phyloP scores from a whole-genome alignment of 2,888 invertebrate species.

The Dendrolimus pini region DNA sequence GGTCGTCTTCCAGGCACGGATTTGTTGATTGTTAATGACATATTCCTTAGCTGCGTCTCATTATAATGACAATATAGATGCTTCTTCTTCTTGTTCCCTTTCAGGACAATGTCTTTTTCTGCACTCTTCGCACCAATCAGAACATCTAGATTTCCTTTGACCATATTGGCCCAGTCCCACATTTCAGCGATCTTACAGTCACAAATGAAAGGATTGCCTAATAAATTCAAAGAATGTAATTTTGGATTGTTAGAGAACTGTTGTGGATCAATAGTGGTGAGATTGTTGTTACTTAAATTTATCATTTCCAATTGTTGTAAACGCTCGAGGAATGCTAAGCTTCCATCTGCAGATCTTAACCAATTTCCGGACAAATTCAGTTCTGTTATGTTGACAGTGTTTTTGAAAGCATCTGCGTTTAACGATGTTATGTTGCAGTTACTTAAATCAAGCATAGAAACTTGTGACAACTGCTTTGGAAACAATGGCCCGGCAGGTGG shows the following conservation, averaged over 20 bases:
- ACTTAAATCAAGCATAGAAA: slow-evolving; percentile 80
- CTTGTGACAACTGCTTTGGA: slow-evolving; percentile 79
- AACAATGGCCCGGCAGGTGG: slow-evolving; percentile 77
- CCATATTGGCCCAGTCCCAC: slow-evolving; percentile 84
- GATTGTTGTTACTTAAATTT: slow-evolving; percentile 79
- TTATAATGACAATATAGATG: slow-evolving; percentile 80
- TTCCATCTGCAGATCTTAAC: slow-evolving; percentile 61
- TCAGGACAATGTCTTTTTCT: slow-evolving; percentile 78
- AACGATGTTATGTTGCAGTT: slow-evolving; percentile 79
- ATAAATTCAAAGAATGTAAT: slow-evolving; percentile 77
- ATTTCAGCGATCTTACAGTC: slow-evolving; percentile 82
- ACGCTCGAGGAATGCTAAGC: slow-evolving; percentile 73
- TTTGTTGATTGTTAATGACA: slow-evolving; percentile 63
- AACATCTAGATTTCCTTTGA: slow-evolving; percentile 79
- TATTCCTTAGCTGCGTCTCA: slow-evolving; percentile 68
- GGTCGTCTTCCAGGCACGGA: slow-evolving; percentile 74
- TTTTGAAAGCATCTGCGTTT: slow-evolving; percentile 77
- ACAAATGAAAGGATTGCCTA: slow-evolving; percentile 83
- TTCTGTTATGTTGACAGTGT: slow-evolving; percentile 78
- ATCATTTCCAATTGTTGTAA: slow-evolving; percentile 76
- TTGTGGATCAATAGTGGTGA: slow-evolving; percentile 76
- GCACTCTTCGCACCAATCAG: slow-evolving; percentile 80
- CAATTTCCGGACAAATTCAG: slow-evolving; percentile 78
- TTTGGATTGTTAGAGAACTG: slow-evolving; percentile 75
- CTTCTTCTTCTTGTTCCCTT: slow-evolving; percentile 80